Evolutionary conservation across 2,888 invertebrate genomes (phyloP).

Genomic region (Cryptophagus acutangulus): DNA sequence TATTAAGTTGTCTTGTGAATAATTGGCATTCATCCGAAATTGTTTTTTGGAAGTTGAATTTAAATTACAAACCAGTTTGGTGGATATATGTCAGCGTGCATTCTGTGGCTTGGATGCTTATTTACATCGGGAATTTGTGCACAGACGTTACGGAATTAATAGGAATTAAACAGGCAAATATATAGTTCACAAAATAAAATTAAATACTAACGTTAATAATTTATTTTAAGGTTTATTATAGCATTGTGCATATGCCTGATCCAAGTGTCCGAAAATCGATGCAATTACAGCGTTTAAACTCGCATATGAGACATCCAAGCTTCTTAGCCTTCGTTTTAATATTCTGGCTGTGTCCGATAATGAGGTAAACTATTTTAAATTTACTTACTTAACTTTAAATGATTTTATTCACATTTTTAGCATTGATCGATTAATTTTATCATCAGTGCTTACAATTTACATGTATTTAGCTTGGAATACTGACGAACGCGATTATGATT

Average conservation of each 20-base stretch:
- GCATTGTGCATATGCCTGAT: slow-evolving; percentile 49
- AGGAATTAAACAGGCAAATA: slow-evolving; percentile 56
- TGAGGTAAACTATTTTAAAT: slow-evolving; percentile 48
- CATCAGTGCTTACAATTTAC: slow-evolving; percentile 52
- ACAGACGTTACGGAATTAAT: slow-evolving; percentile 59
- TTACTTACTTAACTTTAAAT: neutral
- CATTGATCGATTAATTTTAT: slow-evolving; percentile 54
- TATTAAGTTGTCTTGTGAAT: slow-evolving; percentile 49
- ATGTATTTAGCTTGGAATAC: slow-evolving; percentile 60
- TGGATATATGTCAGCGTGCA: slow-evolving; percentile 51
- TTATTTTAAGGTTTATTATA: slow-evolving; percentile 51
- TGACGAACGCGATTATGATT: slow-evolving; percentile 53
- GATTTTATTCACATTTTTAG: slow-evolving; percentile 43
- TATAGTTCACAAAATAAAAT: neutral
- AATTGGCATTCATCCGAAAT: slow-evolving; percentile 53
- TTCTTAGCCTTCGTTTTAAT: slow-evolving; percentile 55
- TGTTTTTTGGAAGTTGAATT: slow-evolving; percentile 54
- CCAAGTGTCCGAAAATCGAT: slow-evolving; percentile 53
- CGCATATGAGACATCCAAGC: slow-evolving; percentile 61
- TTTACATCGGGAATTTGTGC: slow-evolving; percentile 58
- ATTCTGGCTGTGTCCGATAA: slow-evolving; percentile 56
- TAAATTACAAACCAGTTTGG: slow-evolving; percentile 48
- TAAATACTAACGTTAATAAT: slow-evolving; percentile 9
- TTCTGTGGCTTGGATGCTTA: slow-evolving; percentile 53
- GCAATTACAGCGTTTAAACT: slow-evolving; percentile 51